Evolutionary conservation across 1,140 invertebrate genomes (phyloP).

Genomic region (Cardiocondyla obscurior): DNA sequence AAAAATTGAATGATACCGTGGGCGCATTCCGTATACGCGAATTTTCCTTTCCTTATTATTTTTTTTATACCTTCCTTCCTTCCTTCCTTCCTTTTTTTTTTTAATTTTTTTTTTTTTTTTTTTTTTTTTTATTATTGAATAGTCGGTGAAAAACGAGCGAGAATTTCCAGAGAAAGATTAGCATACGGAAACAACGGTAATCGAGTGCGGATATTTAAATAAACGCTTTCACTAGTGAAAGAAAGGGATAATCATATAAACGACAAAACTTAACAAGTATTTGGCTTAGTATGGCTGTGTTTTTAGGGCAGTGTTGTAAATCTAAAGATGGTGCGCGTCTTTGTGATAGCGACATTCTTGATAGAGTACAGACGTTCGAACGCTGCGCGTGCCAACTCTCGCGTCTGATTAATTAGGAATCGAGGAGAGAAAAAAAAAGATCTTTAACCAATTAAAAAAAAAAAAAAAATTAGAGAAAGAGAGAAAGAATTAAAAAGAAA

Average conservation of each 20-base stretch:
- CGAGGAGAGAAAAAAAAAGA: not conserved
- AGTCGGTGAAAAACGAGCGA: conserved; percentile 26
- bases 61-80: too few species aligned
- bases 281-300: conserved; percentile 84
- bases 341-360: conserved; percentile 61
- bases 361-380: conserved; percentile 64
- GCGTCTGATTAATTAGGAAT: not conserved
- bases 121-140: conserved; percentile 8
- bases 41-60: conserved; percentile 20
- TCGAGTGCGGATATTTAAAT: conserved; percentile 55
- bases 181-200: conserved; percentile 33
- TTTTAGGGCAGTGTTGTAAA: conserved; percentile 81
- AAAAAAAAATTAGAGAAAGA: not conserved
- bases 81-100: not conserved
- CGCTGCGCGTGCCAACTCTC: conserved; percentile 58
- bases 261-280: conserved; percentile 80
- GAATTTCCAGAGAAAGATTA: conserved; percentile 1
- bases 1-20: conserved; percentile 26
- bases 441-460: too few species aligned
- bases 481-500: not conserved
- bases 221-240: conserved; percentile 68
- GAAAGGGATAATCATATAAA: conserved; percentile 65
- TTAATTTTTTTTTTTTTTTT: not conserved
- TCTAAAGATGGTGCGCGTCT: conserved; percentile 73
- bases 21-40: conserved; percentile 25